A percentile compares a stretch with the other conserved stretches of the same genome.
Conservation (phyloP, 2,888 invertebrate species). For the Thalpophila matura region DNA sequence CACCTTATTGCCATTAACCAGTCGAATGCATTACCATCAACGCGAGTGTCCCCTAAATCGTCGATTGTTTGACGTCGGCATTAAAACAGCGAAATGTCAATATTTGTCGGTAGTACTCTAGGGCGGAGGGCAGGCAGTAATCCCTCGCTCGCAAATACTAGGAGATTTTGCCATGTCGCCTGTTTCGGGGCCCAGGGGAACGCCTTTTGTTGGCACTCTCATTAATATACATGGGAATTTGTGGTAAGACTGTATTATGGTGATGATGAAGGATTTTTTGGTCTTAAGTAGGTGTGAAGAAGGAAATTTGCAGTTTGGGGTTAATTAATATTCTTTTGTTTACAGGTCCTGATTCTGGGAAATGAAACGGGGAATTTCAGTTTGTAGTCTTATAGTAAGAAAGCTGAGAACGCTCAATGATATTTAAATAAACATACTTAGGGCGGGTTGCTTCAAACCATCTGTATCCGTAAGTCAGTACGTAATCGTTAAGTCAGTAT, state of each 20-base stretch:
- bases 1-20: neutral
- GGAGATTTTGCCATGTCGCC: conserved; percentile 77
- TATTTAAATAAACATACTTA: no score
- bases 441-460: no score
- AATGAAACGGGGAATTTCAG: neutral
- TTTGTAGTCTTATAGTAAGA: no score
- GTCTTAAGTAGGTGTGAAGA: conserved; percentile 46
- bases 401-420: no score
- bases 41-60: conserved; percentile 77
- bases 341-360: neutral
- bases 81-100: conserved; percentile 90
- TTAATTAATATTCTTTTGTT: conserved; percentile 47
- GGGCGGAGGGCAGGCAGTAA: conserved; percentile 80
- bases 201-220: conserved; percentile 76
- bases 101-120: conserved; percentile 81
- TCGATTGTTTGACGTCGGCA: conserved; percentile 90
- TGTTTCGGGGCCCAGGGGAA: conserved; percentile 65
- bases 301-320: conserved; percentile 40
- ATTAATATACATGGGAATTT: conserved; percentile 77
- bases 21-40: conserved; percentile 55
- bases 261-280: conserved; percentile 58
- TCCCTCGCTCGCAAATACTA: conserved; percentile 85
- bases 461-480: no score
- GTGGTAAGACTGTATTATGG: conserved; percentile 57
- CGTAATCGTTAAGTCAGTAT: no score